Evolutionary conservation across 2,888 invertebrate genomes (phyloP).

Genomic region (Drosophila prostipennis): DNA sequence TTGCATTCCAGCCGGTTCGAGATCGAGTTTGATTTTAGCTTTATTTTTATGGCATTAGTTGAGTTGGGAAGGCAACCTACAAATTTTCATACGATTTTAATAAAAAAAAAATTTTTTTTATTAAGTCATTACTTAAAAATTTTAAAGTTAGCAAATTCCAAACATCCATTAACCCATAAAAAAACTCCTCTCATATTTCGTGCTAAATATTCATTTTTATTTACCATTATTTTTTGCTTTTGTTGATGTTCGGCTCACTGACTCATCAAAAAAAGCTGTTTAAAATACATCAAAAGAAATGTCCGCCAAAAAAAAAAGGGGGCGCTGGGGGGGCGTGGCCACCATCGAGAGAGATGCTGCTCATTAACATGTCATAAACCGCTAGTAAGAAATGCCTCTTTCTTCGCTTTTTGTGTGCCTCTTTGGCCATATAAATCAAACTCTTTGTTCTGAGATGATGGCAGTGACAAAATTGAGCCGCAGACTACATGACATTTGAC

Average conservation of each 20-base stretch:
- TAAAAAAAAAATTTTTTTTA: background rate
- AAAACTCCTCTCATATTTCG: background rate
- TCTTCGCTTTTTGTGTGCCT: conserved; percentile 15
- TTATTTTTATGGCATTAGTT: background rate
- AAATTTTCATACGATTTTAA: background rate
- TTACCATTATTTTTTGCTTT: background rate
- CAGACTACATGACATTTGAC: conserved; percentile 66
- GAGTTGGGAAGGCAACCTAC: too few relatives aligned
- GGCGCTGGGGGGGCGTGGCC: conserved; percentile 8
- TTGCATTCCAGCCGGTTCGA: conserved; percentile 40
- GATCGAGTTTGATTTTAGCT: background rate
- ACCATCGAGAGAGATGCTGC: conserved; percentile 49
- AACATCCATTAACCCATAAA: background rate
- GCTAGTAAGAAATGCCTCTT: conserved; percentile 50
- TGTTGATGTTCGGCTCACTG: conserved; percentile 12
- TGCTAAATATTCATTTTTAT: background rate
- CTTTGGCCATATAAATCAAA: conserved; percentile 57
- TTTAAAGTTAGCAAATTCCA: background rate
- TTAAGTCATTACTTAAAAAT: too few relatives aligned
- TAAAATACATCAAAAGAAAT: conserved; percentile 38
- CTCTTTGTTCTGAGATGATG: conserved; percentile 60
- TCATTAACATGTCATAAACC: conserved; percentile 79
- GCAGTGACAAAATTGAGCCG: conserved; percentile 4
- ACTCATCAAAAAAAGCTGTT: conserved; percentile 33
- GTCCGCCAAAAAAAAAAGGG: conserved; percentile 32